phyloP scores from a whole-genome alignment of 2,888 invertebrate species.

The Leptinotarsa tumamoca region DNA sequence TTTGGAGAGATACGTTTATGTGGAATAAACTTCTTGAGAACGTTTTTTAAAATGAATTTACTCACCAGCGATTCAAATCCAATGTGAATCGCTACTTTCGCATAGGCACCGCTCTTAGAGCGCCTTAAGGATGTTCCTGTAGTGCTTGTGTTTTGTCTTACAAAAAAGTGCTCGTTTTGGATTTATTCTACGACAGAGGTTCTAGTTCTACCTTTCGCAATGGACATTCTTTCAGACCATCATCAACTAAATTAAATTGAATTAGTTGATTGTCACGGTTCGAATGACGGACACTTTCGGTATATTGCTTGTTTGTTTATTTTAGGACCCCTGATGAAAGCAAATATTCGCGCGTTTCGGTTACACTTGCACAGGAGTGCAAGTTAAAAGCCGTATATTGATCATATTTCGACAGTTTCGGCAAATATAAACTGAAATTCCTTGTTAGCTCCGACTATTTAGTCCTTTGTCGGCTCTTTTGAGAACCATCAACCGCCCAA shows the following conservation, averaged over 20 bases:
- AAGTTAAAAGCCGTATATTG: slow-evolving; percentile 33
- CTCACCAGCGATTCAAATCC: no score
- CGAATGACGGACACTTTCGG: slow-evolving; percentile 7
- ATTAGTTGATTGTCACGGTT: background rate
- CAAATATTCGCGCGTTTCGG: slow-evolving; percentile 19
- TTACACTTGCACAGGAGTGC: slow-evolving; percentile 22
- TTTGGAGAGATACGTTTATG: no score
- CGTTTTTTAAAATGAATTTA: no score
- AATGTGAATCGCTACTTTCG: no score
- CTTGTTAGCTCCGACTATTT: slow-evolving; percentile 51
- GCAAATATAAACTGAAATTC: slow-evolving; percentile 47
- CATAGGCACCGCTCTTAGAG: no score
- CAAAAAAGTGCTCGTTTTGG: no score
- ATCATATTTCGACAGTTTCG: slow-evolving; percentile 46
- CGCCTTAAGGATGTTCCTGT: no score
- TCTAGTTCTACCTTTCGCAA: no score
- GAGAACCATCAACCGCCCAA: slow-evolving; percentile 51
- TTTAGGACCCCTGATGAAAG: slow-evolving; percentile 20
- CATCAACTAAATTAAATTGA: background rate
- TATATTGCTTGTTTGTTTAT: slow-evolving; percentile 27
- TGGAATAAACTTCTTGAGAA: no score
- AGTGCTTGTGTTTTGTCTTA: no score
- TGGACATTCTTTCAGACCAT: background rate
- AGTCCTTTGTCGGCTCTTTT: slow-evolving; percentile 55
- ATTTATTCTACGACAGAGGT: no score